Evolutionary conservation across 37 sponge, comb jelly and placozoan genomes (phyloP).

Genomic region (Oscarella lobularis): DNA sequence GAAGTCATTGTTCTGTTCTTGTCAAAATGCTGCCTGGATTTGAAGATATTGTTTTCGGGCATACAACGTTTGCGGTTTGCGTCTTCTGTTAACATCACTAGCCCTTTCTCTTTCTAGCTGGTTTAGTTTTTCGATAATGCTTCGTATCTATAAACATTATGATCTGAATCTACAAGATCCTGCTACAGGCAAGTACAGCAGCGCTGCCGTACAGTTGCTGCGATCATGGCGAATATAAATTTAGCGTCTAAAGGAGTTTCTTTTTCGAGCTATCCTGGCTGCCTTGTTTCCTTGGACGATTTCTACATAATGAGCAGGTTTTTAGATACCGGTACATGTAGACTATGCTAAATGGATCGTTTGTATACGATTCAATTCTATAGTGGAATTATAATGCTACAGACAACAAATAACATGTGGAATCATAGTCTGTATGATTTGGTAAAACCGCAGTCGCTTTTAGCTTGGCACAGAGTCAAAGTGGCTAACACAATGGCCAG

Average conservation of each 20-base stretch:
- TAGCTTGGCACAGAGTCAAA: constrained; percentile 59
- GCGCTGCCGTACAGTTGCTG: not conserved
- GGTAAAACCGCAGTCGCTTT: constrained; percentile 23
- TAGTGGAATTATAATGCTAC: constrained; percentile 50
- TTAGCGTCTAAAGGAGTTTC: constrained; percentile 29
- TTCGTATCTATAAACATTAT: constrained; percentile 45
- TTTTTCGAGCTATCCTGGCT: constrained; percentile 54
- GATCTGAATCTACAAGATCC: constrained; percentile 24
- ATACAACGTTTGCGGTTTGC: constrained; percentile 19
- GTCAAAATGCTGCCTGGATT: constrained; percentile 47
- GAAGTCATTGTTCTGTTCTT: constrained; percentile 34
- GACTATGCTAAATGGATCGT: no score
- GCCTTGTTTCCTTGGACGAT: constrained; percentile 41
- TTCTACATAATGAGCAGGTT: constrained; percentile 59
- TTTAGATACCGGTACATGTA: no score
- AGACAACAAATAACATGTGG: constrained; percentile 37
- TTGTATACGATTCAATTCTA: not conserved
- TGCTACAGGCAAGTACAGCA: constrained; percentile 11
- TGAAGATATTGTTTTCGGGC: constrained; percentile 32
- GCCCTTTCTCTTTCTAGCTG: constrained; percentile 10
- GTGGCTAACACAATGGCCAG: constrained; percentile 46
- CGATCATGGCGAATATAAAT: not conserved
- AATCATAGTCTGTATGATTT: constrained; percentile 18
- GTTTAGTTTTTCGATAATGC: constrained; percentile 34
- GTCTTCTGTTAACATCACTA: not conserved